Conservation (phyloP, 2,113 vertebrate species). For the Anarrhichthys ocellatus region DNA sequence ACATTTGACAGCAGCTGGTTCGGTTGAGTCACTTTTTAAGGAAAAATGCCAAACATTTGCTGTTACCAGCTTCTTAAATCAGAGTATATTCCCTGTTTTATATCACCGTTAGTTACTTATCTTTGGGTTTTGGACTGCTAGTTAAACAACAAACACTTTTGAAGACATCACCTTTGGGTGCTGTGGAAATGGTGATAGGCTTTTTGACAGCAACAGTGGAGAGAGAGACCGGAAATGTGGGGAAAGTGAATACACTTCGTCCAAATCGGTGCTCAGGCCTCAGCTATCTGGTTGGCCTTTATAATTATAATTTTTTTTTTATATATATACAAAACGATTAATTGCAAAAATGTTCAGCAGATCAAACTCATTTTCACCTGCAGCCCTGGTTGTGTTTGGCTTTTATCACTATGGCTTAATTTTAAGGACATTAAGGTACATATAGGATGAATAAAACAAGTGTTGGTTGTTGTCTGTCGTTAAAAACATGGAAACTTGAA, state of each 20-base stretch:
- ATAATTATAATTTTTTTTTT: background rate
- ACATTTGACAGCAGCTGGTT: conserved; percentile 28
- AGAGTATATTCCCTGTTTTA: conserved; percentile 7
- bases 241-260: background rate
- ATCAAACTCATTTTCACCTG: background rate
- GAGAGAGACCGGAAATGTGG: background rate
- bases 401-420: conserved; percentile 10
- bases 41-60: conserved; percentile 14
- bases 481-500: conserved; percentile 63
- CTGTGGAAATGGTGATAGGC: background rate
- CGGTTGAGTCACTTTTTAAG: background rate
- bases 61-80: conserved; percentile 7
- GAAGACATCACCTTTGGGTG: background rate
- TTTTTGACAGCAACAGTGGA: background rate
- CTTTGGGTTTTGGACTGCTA: background rate
- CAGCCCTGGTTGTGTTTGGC: background rate
- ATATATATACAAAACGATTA: background rate
- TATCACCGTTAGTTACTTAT: background rate
- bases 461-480: conserved; percentile 25
- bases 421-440: conserved; percentile 18
- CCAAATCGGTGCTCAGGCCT: background rate
- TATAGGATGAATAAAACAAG: background rate
- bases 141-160: background rate
- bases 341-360: background rate
- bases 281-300: background rate